Base-by-base conservation (phyloP, 1,140 invertebrate genomes). In the Aphelenchoides fujianensis region DNA sequence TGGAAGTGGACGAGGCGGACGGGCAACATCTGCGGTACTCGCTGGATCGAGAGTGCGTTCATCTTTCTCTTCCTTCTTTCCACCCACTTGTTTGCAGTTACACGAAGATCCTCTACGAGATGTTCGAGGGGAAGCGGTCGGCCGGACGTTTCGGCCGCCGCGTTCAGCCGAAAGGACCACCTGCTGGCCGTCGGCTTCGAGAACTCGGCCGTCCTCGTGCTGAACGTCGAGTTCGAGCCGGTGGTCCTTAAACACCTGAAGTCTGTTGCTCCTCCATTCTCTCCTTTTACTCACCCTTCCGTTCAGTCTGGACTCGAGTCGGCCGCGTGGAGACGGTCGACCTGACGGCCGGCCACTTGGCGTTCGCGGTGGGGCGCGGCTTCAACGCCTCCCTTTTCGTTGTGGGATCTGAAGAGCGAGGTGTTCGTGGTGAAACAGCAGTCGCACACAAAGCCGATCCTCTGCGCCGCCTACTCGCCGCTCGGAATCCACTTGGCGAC, bases 351-450 rank as follows among this genome's bases (percentile, higher is more conserved):
- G 69, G 68, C 16, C 52, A 71, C 72, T 80, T 78, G 28, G 78
- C 72, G 16, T 68, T 78, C n/a, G 72, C 72, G 12, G 69, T 74
- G 61, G 76, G 76, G 27, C 73, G 53, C 1, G 76, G 76, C 31
- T 69, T 36, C 5, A 52, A 80, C 9, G 63, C 67, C 27, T 72
- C 76, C 16, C 35, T 78, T 19, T 23, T 69, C 41, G 76, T 78
- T 2, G n/a, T 78, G 76, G 76, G 76, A 81, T 35, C 71, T 74
- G 74, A 69, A 80, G 37, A 77, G 74, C 54, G 76, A 78, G 62
- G 59, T 68, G 19, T 81, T 74, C 53, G 36, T 80, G n/a, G 36
- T 78, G 1, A 81, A 80, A 41, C 76, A 78, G 36, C 76, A 78
- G 66, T 78, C 76, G 2, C 76, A 78, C 28, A 76, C 80, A 2